Percentiles rank a stretch among this genome's conserved stretches.
These are phyloP conservation scores for Scleropages formosus DNA, from an alignment of 2,797 vertebrate species.

Conservation along the genomic window DNA sequence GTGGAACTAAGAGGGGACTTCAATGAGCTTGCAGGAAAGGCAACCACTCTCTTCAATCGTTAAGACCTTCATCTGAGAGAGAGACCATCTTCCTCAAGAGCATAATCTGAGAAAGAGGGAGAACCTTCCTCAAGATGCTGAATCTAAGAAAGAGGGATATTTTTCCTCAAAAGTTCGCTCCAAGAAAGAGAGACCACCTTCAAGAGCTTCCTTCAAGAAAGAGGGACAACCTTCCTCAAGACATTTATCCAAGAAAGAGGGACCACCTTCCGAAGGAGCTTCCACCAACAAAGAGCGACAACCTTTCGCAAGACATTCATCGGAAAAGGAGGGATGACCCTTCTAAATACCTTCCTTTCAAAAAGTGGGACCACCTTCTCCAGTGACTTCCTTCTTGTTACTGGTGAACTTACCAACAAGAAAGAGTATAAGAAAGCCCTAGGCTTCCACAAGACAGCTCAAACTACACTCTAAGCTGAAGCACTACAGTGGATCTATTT, in stretches of 20 bases:
- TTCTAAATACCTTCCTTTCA: not conserved
- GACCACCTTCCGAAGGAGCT: too few species aligned
- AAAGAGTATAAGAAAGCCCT: not conserved
- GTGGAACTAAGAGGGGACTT: not conserved
- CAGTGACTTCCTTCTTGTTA: conserved; percentile 5
- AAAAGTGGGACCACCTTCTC: not conserved
- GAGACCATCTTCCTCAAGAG: too few species aligned
- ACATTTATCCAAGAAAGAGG: too few species aligned
- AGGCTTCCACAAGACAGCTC: not conserved
- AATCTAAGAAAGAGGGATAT: too few species aligned
- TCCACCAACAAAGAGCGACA: too few species aligned
- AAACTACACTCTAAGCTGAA: not conserved
- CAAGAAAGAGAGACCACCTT: too few species aligned
- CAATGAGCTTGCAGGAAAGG: not conserved
- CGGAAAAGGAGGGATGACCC: not conserved
- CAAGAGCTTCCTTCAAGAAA: not conserved
- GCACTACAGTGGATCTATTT: not conserved
- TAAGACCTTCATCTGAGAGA: too few species aligned
- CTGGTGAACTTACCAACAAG: conserved; percentile 12
- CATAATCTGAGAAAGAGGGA: too few species aligned
- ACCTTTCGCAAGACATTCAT: not conserved
- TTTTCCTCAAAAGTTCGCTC: too few species aligned
- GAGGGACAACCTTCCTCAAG: not conserved
- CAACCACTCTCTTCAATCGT: too few species aligned
- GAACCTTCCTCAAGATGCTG: too few species aligned